Base-by-base conservation (phyloP, 2,113 vertebrate genomes). In the Ochotona princeps region DNA sequence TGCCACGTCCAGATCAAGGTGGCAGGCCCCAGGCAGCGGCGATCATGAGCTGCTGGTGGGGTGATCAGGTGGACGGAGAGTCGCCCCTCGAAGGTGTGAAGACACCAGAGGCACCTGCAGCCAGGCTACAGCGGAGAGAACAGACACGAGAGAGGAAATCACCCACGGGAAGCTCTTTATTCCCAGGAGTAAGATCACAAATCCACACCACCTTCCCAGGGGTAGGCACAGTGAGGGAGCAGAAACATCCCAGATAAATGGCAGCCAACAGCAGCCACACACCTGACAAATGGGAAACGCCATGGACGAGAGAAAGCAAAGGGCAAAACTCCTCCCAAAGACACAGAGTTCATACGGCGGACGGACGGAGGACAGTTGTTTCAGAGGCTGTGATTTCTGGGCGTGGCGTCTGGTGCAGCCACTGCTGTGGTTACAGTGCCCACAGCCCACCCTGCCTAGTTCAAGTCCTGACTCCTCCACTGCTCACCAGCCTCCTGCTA, bases 341-440 rank as follows among this genome's bases (percentile, higher is more conserved):
- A 91, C 60, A 76, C 5, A 67, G 69, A 83, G 30, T 60, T 91
- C 69, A 85, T 76, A 78, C 76, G 28, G 49, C n/a, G n/a, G n/a
- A n/a, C 70, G 76, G 83, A 84, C 5, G 60, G 61, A 72, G 32
- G 28, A 60, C 20, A 6, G 14, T 49, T 70, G 14, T 49, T 70
- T 60, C 13, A 44, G 67, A 69, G n/a, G 14, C 54, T 57, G 54
- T 57, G 54, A 57, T 17, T 57, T 17, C 54, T 57, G 54, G 54
- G 54, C 12, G 17, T 2, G 17, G 54, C 12, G 12, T 2, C 54
- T 57, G 54, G 54, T 12, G 54, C 54, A 57, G 54, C 12, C 12
- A 3, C 54, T 57, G 54, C 12, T 9, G 54, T 17, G 7, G n/a
- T n/a, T n/a, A n/a, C n/a, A n/a, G n/a, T n/a, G n/a, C n/a, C n/a